Percentiles rank a stretch among this genome's conserved stretches.
These are phyloP conservation scores for Pristionchus maxplancki DNA, from an alignment of 2,888 invertebrate genomes.

Conservation along the genomic window DNA sequence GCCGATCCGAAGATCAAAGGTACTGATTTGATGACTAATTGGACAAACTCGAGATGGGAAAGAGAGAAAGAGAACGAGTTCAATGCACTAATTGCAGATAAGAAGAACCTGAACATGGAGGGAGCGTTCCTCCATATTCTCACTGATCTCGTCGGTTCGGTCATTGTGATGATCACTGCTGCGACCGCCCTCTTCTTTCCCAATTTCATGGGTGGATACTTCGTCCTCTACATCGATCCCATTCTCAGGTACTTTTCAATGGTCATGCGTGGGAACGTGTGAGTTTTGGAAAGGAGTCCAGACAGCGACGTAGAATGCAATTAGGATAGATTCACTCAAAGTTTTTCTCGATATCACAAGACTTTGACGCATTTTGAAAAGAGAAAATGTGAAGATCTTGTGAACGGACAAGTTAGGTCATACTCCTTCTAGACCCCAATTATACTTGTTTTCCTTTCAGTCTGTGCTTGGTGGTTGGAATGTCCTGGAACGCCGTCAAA, in stretches of 20 bases:
- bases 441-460: conserved; percentile 53
- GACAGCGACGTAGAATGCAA: neutral
- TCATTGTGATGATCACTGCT: conserved; percentile 92
- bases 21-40: neutral
- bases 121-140: conserved; percentile 99
- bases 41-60: neutral
- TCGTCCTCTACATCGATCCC: conserved; percentile 85
- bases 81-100: conserved; percentile 67
- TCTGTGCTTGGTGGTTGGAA: conserved; percentile 60
- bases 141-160: conserved; percentile 95
- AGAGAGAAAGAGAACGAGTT: neutral
- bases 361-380: neutral
- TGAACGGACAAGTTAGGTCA: neutral
- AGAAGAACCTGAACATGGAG: conserved; percentile 96
- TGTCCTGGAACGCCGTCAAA: conserved; percentile 61
- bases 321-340: neutral
- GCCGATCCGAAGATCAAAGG: neutral
- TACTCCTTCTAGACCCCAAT: too few species aligned
- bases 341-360: neutral
- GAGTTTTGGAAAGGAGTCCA: neutral
- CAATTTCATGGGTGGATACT: neutral
- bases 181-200: conserved; percentile 83
- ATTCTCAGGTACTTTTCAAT: conserved; percentile 82
- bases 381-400: neutral
- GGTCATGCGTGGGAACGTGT: neutral